Base-by-base conservation (phyloP, 2,113 vertebrate species). In the Acrocephalus kingi region DNA sequence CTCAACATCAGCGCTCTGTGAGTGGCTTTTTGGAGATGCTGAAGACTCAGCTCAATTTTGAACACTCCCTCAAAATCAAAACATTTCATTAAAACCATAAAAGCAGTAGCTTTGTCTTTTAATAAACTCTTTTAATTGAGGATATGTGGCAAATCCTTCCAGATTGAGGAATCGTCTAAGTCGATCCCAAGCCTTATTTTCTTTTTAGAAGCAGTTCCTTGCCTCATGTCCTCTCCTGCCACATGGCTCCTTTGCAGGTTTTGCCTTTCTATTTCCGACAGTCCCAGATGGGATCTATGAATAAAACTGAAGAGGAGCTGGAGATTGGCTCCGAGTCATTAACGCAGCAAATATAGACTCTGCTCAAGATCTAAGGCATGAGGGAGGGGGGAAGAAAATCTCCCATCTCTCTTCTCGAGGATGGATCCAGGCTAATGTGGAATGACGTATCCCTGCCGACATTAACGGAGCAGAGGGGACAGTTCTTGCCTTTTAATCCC, bases 251-350 rank as follows among this genome's bases (percentile, higher is more conserved):
- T 86, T 77, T 88, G 79, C 93, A 94, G 94, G 93, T 95, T 95
- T 74, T 97, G 96, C 85, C 83, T 96, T 96, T 95, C 95, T 97
- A 97, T 96, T 96, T 97, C 92, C 28, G 64, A 94, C 82, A 69
- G 80, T 94, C 93, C 90, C 95, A 96, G 95, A 97, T 96, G 96
- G 93, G 79, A 93, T 95, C 95, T 95, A 96, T 95, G 93, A 97
- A 97, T 96, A 95, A 89, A 96, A 90, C 76, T 59, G 49, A 92
- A 94, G 91, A 96, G 95, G 94, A 96, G 89, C 94, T 92, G 63
- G 91, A 97, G 97, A 97, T 94, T 95, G 72, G 81, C 93, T 87
- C 82, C 90, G 30, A 97, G 92, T 95, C 91, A 96, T 96, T 95
- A 96, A 74, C 24, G 79, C 76, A 84, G 84, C 77, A 95, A 92